Base-by-base conservation (phyloP, 2,888 invertebrate genomes). In the Nephrotoma guestfalica region DNA sequence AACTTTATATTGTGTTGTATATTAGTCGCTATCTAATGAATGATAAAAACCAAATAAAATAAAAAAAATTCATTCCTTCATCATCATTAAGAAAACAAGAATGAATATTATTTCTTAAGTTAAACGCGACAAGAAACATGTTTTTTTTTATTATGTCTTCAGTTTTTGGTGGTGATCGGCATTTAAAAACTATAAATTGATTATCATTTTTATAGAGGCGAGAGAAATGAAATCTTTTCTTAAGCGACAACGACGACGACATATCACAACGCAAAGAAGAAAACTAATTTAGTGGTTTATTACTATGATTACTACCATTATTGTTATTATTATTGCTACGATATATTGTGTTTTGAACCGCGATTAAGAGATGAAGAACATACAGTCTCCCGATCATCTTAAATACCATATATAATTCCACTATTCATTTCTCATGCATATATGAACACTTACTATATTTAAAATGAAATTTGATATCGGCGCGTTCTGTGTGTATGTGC, bases 61-160 rank as follows among this genome's bases (percentile, higher is more conserved):
- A 51, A 51, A 51, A 51, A 15, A 51, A 71, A 30, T 11, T 30
- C 71, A 30, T 18, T 71, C 71, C 71, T 11, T 71, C 71, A 71
- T 71, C 71, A 71, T 71, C 71, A 71, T 71, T 71, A 71, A 71
- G 71, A 71, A 71, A 71, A 71, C 71, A 71, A 71, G 71, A 71
- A 30, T 71, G 71, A 71, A 71, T 30, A 30, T 71, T 30, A 30
- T 71, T 71, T 71, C 30, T 71, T 71, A 71, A 71, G 71, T 71
- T 30, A 71, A 71, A 86, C 86, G 86, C 86, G 86, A 86, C 86
- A 86, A 86, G 47, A 86, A 86, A 86, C 86, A 45, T 86, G 86
- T 86, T 86, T 71, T 57, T 71, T 71, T 86, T 71, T 57, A 30
- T 71, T 71, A 71, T 71, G 7, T 71, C 30, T 71, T 71, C 9